Evolutionary conservation across 2,113 vertebrate genomes (phyloP).

Genomic region (Ardeotis arabs): DNA sequence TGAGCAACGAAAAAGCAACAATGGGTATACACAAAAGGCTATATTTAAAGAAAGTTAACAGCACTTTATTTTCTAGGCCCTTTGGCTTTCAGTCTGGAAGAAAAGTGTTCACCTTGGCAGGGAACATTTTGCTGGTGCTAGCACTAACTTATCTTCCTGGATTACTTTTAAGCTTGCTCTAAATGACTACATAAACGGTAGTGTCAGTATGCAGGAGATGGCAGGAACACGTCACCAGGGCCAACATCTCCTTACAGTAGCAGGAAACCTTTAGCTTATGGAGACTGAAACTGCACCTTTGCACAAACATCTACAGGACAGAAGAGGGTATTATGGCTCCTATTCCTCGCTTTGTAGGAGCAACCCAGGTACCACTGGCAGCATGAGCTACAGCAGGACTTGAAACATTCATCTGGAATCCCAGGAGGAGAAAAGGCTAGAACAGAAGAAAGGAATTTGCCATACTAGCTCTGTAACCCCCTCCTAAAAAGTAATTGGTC

Average conservation of each 20-base stretch:
- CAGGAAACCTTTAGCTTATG: background rate
- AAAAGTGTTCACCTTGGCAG: background rate
- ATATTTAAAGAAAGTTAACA: background rate
- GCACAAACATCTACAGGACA: background rate
- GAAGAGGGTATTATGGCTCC: background rate
- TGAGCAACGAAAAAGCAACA: background rate
- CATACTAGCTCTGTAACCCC: background rate
- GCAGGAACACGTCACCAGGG: background rate
- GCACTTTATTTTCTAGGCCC: background rate
- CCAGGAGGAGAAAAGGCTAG: background rate
- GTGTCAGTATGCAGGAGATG: background rate
- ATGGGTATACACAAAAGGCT: background rate
- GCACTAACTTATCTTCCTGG: background rate
- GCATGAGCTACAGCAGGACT: background rate
- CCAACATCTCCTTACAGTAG: background rate
- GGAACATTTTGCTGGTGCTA: background rate
- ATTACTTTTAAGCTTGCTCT: background rate
- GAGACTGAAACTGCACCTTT: background rate
- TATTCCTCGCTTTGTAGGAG: background rate
- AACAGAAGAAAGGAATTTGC: background rate
- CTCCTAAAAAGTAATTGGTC: background rate
- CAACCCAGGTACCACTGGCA: background rate
- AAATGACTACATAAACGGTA: background rate
- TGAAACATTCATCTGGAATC: background rate
- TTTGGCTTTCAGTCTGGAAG: background rate